Evolutionary conservation across 2,113 vertebrate species (phyloP).

Genomic region (rabbit (Oryctolagus cuniculus)): mOryCun1.1 NC_091438.1:126234001-126234500

Average conservation of each 20-base stretch:
- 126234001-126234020: neutral
- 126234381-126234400: neutral
- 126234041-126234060: neutral
- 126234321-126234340: neutral
- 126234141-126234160: neutral
- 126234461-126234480: conserved; percentile 97
- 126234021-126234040: conserved; percentile 31
- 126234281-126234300: neutral
- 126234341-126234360: neutral
- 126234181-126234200: conserved; percentile 15
- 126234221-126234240: neutral
- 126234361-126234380: conserved; percentile 3
- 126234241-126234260: neutral
- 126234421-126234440: neutral
- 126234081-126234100: neutral
- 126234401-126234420: neutral
- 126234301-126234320: neutral
- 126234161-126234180: neutral
- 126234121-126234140: neutral
- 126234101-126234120: neutral
- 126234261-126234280: neutral
- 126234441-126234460: conserved; percentile 73
- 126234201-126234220: neutral
- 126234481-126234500: conserved; percentile 95
- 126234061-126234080: neutral